phyloP scores from a whole-genome alignment of 1,140 invertebrate genomes.

The Rhopalosiphum maidis region DNA sequence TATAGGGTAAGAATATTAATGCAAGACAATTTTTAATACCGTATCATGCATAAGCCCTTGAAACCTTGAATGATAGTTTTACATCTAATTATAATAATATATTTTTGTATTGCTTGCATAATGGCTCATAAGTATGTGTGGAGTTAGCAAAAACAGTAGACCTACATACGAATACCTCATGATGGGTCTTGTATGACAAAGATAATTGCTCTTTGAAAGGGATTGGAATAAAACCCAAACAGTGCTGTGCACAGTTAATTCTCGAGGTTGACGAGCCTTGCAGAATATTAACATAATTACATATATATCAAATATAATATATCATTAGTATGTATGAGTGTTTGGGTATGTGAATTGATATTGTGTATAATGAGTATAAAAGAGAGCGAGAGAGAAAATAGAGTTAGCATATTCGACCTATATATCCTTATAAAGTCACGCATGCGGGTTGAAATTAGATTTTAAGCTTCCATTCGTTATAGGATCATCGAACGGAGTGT shows the following conservation, averaged over 20 bases:
- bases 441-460: conserved; percentile 32
- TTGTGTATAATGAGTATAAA: neutral
- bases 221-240: conserved; percentile 6
- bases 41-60: neutral
- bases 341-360: conserved; percentile 4
- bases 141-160: neutral
- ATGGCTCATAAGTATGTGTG: neutral
- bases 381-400: neutral
- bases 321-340: conserved; percentile 8
- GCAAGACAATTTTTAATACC: neutral
- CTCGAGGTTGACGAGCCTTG: neutral
- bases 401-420: neutral
- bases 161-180: neutral
- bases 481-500: conserved; percentile 27
- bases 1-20: neutral
- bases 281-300: neutral
- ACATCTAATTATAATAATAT: neutral
- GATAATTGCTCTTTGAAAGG: conserved; percentile 16
- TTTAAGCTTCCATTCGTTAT: conserved; percentile 47
- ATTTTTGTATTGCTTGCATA: neutral
- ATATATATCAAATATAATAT: conserved; percentile 10
- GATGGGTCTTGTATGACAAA: neutral
- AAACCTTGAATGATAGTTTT: neutral
- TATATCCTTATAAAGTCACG: conserved; percentile 3
- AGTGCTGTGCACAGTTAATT: neutral